phyloP scores from a whole-genome alignment of 2,888 invertebrate species.

The Nomada hirtipes region DNA sequence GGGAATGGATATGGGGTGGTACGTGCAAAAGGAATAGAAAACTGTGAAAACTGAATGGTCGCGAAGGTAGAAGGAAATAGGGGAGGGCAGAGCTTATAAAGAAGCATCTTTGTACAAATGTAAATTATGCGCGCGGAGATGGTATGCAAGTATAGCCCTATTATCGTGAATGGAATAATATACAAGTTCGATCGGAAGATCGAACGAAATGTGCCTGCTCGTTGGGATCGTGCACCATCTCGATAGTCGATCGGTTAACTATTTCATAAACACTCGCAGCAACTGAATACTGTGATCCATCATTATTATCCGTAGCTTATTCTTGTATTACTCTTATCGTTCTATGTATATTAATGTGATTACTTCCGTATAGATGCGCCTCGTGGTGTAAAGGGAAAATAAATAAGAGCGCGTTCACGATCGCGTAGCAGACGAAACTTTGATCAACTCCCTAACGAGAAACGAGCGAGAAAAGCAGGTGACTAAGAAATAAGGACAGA shows the following conservation, averaged over 20 bases:
- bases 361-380: constrained; percentile 63
- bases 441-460: constrained; percentile 10
- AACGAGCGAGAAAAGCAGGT: constrained; percentile 25
- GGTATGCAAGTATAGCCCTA: constrained; percentile 55
- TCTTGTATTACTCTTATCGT: constrained; percentile 62
- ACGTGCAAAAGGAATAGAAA: constrained; percentile 25
- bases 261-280: constrained; percentile 56
- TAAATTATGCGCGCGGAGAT: constrained; percentile 47
- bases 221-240: constrained; percentile 45
- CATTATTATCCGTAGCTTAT: constrained; percentile 58
- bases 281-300: constrained; percentile 63
- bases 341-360: constrained; percentile 61
- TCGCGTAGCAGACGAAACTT: constrained; percentile 30
- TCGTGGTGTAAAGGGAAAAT: constrained; percentile 59
- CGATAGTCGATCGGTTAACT: constrained; percentile 40
- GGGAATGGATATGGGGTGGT: not conserved
- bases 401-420: constrained; percentile 54
- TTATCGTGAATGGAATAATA: constrained; percentile 50
- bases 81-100: constrained; percentile 33
- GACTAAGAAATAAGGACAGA: constrained; percentile 10
- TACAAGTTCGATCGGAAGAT: constrained; percentile 38
- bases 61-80: constrained; percentile 11
- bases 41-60: not conserved
- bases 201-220: constrained; percentile 35
- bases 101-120: constrained; percentile 69